These are phyloP conservation scores for Latrodectus geometricus DNA, from an alignment of 1,140 invertebrate species.

Conservation along the genomic window DNA sequence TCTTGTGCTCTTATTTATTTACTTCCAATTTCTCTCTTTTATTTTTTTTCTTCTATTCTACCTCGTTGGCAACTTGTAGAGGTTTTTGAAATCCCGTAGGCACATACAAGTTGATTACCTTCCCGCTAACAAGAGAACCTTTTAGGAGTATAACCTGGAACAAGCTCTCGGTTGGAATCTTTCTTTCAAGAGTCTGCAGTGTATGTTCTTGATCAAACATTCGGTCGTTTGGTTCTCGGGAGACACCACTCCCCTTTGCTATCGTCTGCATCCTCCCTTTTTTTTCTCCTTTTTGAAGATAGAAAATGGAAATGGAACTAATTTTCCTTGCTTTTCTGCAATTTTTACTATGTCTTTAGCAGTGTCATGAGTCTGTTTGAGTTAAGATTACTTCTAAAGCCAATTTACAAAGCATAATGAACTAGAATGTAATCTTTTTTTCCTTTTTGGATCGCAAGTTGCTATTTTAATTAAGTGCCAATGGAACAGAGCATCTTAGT, in stretches of 20 bases:
- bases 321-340: conserved; percentile 28
- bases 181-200: conserved; percentile 11
- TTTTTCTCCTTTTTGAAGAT: conserved; percentile 5
- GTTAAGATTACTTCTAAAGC: not conserved
- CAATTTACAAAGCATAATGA: not conserved
- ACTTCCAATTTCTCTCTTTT: conserved; percentile 22
- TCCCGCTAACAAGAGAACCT: conserved; percentile 53
- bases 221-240: conserved; percentile 33
- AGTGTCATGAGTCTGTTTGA: not conserved
- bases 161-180: not conserved
- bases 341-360: not conserved
- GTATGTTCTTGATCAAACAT: conserved; percentile 39
- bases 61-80: conserved; percentile 47
- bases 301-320: conserved; percentile 34
- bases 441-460: too few species aligned
- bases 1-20: conserved; percentile 34
- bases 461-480: too few species aligned
- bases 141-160: conserved; percentile 42
- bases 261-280: not conserved
- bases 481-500: too few species aligned
- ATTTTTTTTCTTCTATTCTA: too few species aligned
- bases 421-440: too few species aligned
- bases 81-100: conserved; percentile 54
- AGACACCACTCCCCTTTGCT: conserved; percentile 11
- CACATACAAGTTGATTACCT: conserved; percentile 52